Evolutionary conservation across 2,113 vertebrate genomes (phyloP).

Genomic region (Columbina picui): DNA sequence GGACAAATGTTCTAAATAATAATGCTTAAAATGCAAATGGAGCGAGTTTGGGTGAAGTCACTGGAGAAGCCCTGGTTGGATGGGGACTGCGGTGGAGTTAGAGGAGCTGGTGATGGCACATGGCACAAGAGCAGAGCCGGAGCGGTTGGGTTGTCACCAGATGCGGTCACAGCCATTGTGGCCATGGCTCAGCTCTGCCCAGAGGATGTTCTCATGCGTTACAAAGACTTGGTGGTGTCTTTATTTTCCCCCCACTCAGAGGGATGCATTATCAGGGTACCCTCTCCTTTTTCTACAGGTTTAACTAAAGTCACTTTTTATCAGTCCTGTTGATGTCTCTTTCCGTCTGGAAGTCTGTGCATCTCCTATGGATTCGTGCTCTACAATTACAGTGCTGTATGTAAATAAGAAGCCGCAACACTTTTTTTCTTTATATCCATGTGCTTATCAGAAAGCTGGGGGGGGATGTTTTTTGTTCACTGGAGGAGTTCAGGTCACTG

Average conservation of each 20-base stretch:
- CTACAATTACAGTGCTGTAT: background rate
- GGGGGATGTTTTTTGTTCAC: background rate
- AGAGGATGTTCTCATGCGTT: background rate
- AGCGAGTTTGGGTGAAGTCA: rapidly evolving
- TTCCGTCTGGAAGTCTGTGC: background rate
- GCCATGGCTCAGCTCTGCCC: background rate
- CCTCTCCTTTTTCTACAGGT: background rate
- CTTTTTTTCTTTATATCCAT: background rate
- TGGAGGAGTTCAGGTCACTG: background rate
- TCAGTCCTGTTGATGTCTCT: background rate
- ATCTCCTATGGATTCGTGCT: background rate
- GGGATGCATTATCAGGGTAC: background rate
- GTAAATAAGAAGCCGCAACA: background rate
- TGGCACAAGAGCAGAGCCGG: background rate
- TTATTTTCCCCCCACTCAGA: background rate
- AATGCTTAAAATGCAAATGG: background rate
- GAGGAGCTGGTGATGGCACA: constrained; percentile 3
- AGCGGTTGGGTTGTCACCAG: background rate
- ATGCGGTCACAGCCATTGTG: background rate
- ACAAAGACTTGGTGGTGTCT: background rate
- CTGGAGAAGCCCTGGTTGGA: background rate
- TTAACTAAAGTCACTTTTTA: background rate
- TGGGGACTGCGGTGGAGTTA: background rate
- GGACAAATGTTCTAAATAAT: background rate
- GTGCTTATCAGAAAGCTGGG: background rate